Evolutionary conservation across 2,888 invertebrate genomes (phyloP), one percentile per base, ranked within the genome.

Genomic region (Cotesia congregata): DNA sequence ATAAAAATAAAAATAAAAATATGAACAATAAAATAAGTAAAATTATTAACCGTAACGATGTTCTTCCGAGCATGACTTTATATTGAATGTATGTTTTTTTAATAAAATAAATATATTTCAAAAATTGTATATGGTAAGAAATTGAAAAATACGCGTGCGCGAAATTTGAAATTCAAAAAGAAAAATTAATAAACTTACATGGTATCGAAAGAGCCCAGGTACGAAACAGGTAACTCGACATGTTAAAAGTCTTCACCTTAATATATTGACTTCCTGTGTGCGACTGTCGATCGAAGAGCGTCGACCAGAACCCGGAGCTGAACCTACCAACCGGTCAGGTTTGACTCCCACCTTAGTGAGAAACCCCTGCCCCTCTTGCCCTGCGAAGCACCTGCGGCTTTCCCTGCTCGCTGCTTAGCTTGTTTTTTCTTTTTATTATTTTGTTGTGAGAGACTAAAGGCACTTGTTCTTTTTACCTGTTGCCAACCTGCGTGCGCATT

Each of bases 291-390:
- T 84, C 82, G 82, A 69, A 80, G 73, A 50, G 73, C 78, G 73
- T 75, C 80, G 80, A 65, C 72, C 74, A 67, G 76, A 75, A 80
- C 79, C 79, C 78, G 61, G 76, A 77, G 77, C 75, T 77, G 79
- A 77, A 70, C 69, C 79, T 79, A 80, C 69, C 79, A 79, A 80
- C 81, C 81, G 80, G 82, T 83, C 83, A 83, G 83, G 82, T 84
- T 83, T 76, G 84, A 85, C 85, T 86, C 84, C 85, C 85, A 84
- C 86, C 81, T 81, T 80, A 79, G 77, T 77, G 79, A 83, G 83
- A 83, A 81, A 83, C 79, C 68, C 80, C 80, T 77, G 78, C 79
- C 77, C 81, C 76, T 77, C 70, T 67, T 75, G 78, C 30, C 30
- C 30, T 30, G 3, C 30, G 30, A 30, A 30, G 79, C 83, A 83